A percentile compares a stretch with the other conserved stretches of the same genome.
Evolutionary conservation across 2,888 invertebrate species (phyloP).

Genomic region (Papilio demoleus): DNA sequence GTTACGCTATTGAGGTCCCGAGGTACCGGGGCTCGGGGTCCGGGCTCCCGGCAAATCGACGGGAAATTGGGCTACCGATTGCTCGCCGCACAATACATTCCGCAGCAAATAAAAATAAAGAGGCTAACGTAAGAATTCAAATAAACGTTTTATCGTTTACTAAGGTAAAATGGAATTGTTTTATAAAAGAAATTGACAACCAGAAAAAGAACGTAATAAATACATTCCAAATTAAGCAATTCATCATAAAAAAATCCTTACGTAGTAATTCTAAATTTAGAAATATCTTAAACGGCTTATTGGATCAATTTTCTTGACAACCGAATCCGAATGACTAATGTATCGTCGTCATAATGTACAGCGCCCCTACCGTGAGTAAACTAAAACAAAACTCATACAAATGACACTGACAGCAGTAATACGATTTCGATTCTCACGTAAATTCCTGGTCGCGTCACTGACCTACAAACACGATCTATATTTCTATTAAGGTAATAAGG

Average conservation of each 20-base stretch:
- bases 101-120: slow-evolving; percentile 24
- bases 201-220: background rate
- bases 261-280: no score
- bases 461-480: slow-evolving; percentile 16
- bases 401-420: no score
- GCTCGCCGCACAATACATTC: slow-evolving; percentile 20
- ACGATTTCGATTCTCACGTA: no score
- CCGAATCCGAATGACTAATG: no score
- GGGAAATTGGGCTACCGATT: slow-evolving; percentile 24
- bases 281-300: no score
- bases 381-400: no score
- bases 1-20: slow-evolving; percentile 13
- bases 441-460: background rate
- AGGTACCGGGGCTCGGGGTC: background rate
- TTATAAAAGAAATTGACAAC: background rate
- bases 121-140: slow-evolving; percentile 2
- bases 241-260: no score
- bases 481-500: slow-evolving; percentile 6
- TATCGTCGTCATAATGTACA: no score
- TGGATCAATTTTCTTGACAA: no score
- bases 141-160: slow-evolving; percentile 9
- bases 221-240: no score
- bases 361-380: no score
- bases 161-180: background rate
- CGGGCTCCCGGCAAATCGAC: slow-evolving; percentile 17